These are phyloP conservation scores for Podarcis cretensis DNA, from an alignment of 2,113 vertebrate genomes.

Conservation along the genomic window DNA sequence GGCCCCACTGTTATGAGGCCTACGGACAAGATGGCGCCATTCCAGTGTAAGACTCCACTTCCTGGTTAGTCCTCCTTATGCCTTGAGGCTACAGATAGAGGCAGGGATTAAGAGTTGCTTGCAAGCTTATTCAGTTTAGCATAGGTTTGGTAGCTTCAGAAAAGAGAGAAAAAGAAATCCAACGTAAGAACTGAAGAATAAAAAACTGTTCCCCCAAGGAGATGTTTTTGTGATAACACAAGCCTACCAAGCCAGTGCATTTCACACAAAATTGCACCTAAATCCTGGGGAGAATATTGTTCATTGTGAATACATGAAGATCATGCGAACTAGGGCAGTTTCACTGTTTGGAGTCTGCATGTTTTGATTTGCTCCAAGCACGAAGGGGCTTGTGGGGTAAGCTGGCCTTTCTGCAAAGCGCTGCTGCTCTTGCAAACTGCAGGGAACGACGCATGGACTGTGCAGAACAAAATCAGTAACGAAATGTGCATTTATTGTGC, in stretches of 20 bases:
- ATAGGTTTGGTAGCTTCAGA: background rate
- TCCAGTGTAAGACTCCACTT: background rate
- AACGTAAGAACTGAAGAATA: background rate
- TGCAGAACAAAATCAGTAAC: background rate
- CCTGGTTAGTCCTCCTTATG: background rate
- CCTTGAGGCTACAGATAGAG: background rate
- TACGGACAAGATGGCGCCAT: no score
- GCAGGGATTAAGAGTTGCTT: background rate
- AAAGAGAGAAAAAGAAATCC: background rate
- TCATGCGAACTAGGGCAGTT: background rate
- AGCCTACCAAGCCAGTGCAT: background rate
- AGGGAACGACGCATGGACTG: background rate
- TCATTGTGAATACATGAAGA: background rate
- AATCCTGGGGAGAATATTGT: background rate
- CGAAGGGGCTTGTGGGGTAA: background rate
- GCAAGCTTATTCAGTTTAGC: background rate
- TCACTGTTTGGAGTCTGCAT: background rate
- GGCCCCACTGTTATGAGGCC: background rate
- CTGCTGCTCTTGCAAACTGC: background rate
- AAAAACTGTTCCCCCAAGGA: background rate
- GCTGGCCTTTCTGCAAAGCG: background rate
- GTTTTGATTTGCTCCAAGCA: no score
- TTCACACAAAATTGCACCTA: no score
- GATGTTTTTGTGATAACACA: background rate
- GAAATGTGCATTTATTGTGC: conserved; percentile 7